A percentile compares a stretch with the other conserved stretches of the same genome.
These are phyloP conservation scores for Metaphire vulgaris DNA, from an alignment of 1,140 invertebrate genomes.

Conservation along the genomic window DNA sequence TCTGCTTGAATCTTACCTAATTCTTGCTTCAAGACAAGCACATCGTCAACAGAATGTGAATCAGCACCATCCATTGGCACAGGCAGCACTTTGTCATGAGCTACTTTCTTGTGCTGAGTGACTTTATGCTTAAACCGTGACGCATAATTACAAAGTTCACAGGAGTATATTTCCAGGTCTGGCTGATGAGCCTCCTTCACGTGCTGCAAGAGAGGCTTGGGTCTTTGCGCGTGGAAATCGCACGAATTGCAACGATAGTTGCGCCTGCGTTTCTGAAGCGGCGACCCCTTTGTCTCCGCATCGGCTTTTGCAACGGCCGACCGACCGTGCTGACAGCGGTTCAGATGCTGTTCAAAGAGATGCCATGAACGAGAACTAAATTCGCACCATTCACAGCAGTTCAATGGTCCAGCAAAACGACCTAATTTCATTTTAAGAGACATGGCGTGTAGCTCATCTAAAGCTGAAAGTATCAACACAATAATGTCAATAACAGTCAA, in stretches of 20 bases:
- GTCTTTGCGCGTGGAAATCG: conserved; percentile 3
- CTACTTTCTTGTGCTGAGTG: background rate
- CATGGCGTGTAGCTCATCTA: no score
- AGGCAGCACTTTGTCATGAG: background rate
- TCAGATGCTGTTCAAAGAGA: conserved; percentile 11
- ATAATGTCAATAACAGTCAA: no score
- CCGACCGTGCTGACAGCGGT: background rate
- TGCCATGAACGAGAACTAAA: conserved; percentile 6
- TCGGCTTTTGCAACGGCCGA: background rate
- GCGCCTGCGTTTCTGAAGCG: background rate
- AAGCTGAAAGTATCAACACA: no score
- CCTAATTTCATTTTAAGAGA: conserved; percentile 11
- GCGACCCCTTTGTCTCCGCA: background rate
- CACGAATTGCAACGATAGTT: conserved; percentile 9
- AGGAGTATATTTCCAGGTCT: background rate
- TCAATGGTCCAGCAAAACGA: background rate
- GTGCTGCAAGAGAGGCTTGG: background rate
- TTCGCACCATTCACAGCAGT: conserved; percentile 12
- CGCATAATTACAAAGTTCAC: background rate
- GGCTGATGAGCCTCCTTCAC: background rate
- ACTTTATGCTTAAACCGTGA: background rate
- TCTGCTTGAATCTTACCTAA: background rate
- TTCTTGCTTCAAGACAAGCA: no score
- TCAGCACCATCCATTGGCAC: background rate
- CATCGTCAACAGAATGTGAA: background rate